A percentile compares a stretch with the other conserved stretches of the same genome.
Evolutionary conservation across 2,797 vertebrate species (phyloP).

Genomic region (Odontamblyopus rebecca): DNA sequence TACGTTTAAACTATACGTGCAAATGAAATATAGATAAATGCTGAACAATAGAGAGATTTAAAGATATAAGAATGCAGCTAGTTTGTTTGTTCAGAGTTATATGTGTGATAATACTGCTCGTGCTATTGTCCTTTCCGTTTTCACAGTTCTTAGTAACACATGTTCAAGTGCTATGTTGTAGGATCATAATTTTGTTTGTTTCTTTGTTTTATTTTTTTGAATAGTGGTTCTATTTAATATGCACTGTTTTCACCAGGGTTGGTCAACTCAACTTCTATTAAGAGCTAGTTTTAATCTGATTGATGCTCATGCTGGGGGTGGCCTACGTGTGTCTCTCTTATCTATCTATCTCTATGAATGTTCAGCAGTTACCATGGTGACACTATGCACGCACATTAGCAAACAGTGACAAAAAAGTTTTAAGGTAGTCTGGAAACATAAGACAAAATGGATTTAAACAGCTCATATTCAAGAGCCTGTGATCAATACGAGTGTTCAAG

Average conservation of each 20-base stretch:
- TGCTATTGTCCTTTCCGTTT: background rate
- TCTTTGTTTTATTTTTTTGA: background rate
- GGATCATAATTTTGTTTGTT: background rate
- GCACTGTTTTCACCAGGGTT: background rate
- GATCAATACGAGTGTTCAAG: too few relatives aligned
- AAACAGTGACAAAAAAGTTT: too few relatives aligned
- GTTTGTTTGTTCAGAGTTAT: background rate
- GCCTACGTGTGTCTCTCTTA: too few relatives aligned
- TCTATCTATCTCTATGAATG: too few relatives aligned
- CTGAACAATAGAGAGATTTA: background rate
- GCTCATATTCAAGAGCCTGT: too few relatives aligned
- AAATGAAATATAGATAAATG: background rate
- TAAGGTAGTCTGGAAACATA: too few relatives aligned
- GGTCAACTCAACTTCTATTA: background rate
- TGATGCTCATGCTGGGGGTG: background rate
- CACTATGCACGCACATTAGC: too few relatives aligned
- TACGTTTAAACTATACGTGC: slow-evolving; percentile 20
- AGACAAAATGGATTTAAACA: too few relatives aligned
- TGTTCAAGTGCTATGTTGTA: too few relatives aligned
- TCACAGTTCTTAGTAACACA: background rate
- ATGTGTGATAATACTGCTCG: background rate
- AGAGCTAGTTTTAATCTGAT: background rate
- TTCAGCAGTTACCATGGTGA: too few relatives aligned
- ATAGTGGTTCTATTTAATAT: background rate
- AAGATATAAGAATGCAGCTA: background rate